Base-by-base conservation (phyloP, 1,140 invertebrate genomes). In the Bactericera cockerelli region DNA sequence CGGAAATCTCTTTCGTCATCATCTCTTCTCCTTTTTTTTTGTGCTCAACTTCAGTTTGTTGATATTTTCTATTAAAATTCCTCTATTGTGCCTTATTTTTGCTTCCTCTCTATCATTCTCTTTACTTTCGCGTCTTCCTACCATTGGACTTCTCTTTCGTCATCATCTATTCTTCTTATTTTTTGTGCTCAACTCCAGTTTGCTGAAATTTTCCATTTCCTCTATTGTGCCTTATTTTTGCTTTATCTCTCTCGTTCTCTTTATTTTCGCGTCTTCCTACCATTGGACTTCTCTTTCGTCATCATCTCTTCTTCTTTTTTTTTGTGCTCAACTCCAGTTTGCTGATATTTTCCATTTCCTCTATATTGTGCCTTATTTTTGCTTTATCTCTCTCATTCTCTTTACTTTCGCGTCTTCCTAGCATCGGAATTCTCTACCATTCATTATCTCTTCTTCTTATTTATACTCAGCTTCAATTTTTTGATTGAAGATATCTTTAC, bases 361-460 rank as follows among this genome's bases (percentile, higher is more conserved):
- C 58, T 58, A 61, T 16, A 11, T 36, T 36, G 10, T 36, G 33
- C 33, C 16, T 36, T 36, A 10, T 11, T 36, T 36, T 36, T 59
- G 26, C 64, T 53, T 59, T 33, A 36, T 60, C 39, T 57, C 59
- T 26, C n/a, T 42, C 31, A 22, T 2, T 19, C 31, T n/a, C n/a
- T 21, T 39, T 11, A 16, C 38, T 2, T 54, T 19, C 54, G 21
- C 38, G 28, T 49, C 62, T 56, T 21, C 24, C 28, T 42, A 24
- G 8, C 19, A 28, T 53, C 33, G 10, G 10, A 10, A 11, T 36
- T 36, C 33, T 16, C 33, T 36, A 36, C 16, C 33, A 11, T 36
- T 36, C 16, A 10, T 36, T 36, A 11, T 36, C 10, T 36, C 16
- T 36, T 36, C 33, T 36, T 36, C 10, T 36, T 16, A 36, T 16